Base-by-base conservation (phyloP, 2,888 invertebrate genomes). In the Xylophagus ater region DNA sequence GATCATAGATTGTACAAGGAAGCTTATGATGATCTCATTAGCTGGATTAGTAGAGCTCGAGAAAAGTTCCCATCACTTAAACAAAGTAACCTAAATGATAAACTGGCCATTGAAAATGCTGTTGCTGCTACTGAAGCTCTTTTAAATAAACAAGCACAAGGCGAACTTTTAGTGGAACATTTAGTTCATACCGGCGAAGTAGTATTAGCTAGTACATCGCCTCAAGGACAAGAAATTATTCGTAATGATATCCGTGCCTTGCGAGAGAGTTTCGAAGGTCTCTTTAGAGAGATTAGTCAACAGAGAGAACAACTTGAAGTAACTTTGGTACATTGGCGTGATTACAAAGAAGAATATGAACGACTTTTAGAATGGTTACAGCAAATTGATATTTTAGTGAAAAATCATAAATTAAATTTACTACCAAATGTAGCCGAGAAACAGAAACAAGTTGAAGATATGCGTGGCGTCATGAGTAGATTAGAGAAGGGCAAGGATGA, bases 281-380 rank as follows among this genome's bases (percentile, higher is more conserved):
- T 92, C 5, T 90, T 90, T 60, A 81, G 79, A 61, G 89, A 90
- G 56, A 80, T 92, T 23, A 78, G 80, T 54, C 75, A 83, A 51
- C 87, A 89, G 58, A 87, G 89, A 56, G 80, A 78, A 49, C 81
- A 85, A 57, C 60, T 92, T 14, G 88, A 88, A 65, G 74, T 76
- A 3, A 86, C 82, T 3, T 75, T 89, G 42, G 72, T 73, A 37
- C 84, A 88, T 54, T 87, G 89, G 85, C 74, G 87, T 39, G 84
- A 88, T 44, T 92, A 86, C 65, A 90, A 90, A 62, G 90, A 90
- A 55, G 90, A 92, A 62, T 89, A 86, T 55, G 90, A 92, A 59
- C 74, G 86, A 43, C 66, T 92, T 12, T 87, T 87, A 35, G 90
- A 92, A 59, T 92, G 90, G 90, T 62, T 92, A 20, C 90, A 90